Conservation (phyloP, 2,113 vertebrate genomes). For the Clinocottus analis region DNA sequence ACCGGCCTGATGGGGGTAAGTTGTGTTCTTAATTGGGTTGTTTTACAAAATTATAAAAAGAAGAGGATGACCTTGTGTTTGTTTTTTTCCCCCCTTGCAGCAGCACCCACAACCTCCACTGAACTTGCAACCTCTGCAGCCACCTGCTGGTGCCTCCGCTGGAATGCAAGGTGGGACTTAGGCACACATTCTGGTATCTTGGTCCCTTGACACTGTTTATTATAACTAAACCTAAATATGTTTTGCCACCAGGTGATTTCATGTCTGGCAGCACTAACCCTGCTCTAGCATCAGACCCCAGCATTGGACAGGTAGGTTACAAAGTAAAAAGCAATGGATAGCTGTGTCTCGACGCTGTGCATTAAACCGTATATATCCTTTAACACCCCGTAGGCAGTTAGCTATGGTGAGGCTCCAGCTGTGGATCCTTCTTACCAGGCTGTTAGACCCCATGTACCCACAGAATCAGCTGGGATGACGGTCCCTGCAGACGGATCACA, state of each 20-base stretch:
- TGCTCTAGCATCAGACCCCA: constrained; percentile 50
- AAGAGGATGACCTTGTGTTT: not conserved
- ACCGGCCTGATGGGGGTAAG: constrained; percentile 68
- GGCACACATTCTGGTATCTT: not conserved
- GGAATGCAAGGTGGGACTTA: constrained; percentile 71
- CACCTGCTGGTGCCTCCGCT: constrained; percentile 49
- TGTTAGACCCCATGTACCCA: constrained; percentile 45
- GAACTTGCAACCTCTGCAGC: constrained; percentile 57
- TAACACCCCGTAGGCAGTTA: constrained; percentile 42
- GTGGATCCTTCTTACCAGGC: constrained; percentile 47
- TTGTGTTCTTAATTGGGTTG: not conserved
- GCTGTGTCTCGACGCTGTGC: not conserved
- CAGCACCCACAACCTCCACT: constrained; percentile 57
- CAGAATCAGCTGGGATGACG: constrained; percentile 41
- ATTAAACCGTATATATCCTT: not conserved
- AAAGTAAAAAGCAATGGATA: not conserved
- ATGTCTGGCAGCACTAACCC: constrained; percentile 42
- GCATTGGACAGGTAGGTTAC: constrained; percentile 66
- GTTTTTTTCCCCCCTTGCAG: not conserved
- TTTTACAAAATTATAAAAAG: not conserved
- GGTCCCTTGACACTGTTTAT: not conserved
- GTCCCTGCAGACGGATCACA: constrained; percentile 56
- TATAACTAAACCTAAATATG: not conserved
- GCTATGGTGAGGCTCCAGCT: constrained; percentile 59
- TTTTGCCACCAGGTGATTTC: constrained; percentile 57